A percentile compares a stretch with the other conserved stretches of the same genome.
Evolutionary conservation across 1,140 invertebrate species (phyloP).

Genomic region (Zeugodacus cucurbitae): DNA sequence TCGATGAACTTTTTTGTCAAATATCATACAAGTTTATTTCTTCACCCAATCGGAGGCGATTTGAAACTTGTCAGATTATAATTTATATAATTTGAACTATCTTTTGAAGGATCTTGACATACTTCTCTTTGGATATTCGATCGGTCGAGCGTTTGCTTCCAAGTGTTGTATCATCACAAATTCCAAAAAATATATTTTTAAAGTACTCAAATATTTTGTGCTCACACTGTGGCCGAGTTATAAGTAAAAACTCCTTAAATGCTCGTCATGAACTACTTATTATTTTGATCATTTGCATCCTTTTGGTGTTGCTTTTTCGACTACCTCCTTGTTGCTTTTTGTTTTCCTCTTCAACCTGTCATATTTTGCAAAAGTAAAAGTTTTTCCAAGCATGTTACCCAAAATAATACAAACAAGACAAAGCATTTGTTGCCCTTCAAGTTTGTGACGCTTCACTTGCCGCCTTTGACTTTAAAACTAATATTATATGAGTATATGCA

Average conservation of each 20-base stretch:
- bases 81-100: too few relatives aligned
- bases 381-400: not conserved
- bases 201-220: too few relatives aligned
- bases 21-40: too few relatives aligned
- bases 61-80: too few relatives aligned
- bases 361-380: conserved; percentile 13
- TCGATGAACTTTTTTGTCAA: too few relatives aligned
- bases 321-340: not conserved
- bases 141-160: too few relatives aligned
- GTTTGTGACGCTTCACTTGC: not conserved
- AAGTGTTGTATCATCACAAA: too few relatives aligned
- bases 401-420: not conserved
- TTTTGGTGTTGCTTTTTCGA: not conserved
- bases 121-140: too few relatives aligned
- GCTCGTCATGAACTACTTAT: not conserved
- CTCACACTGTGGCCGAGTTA: too few relatives aligned
- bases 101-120: too few relatives aligned
- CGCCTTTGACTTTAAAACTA: not conserved
- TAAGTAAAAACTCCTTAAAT: not conserved
- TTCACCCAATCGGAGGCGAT: too few relatives aligned
- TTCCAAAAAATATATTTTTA: too few relatives aligned
- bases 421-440: not conserved
- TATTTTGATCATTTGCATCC: not conserved
- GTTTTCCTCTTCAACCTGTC: not conserved
- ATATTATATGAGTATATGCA: not conserved